Conservation (phyloP, 2,888 invertebrate genomes). For the Cheilosia variabilis region DNA sequence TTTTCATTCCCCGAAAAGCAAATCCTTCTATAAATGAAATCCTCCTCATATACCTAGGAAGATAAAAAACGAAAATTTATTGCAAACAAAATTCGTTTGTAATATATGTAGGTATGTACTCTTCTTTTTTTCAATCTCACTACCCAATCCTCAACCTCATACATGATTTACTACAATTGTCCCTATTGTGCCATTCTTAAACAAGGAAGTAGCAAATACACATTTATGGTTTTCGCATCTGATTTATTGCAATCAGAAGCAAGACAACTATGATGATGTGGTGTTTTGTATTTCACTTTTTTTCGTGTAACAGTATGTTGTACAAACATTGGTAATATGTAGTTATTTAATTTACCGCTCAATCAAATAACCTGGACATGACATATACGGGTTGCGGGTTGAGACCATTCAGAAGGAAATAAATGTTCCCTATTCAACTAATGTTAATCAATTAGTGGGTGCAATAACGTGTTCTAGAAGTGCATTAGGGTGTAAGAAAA, state of each 20-base stretch:
- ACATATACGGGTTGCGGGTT: neutral
- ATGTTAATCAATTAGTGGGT: neutral
- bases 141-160: constrained; percentile 10
- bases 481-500: no score
- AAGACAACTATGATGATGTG: constrained; percentile 65
- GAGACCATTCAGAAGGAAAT: neutral
- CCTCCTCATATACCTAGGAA: constrained; percentile 17
- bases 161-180: constrained; percentile 70
- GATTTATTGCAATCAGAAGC: constrained; percentile 71
- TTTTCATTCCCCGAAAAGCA: neutral
- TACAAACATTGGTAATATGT: constrained; percentile 23
- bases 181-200: constrained; percentile 68
- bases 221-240: constrained; percentile 70
- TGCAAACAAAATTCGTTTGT: constrained; percentile 41
- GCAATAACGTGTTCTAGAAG: neutral
- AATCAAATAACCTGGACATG: constrained; percentile 30
- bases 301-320: constrained; percentile 53
- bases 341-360: constrained; percentile 11
- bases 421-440: no score
- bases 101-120: constrained; percentile 17
- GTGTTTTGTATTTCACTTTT: constrained; percentile 38
- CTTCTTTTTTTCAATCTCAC: constrained; percentile 22
- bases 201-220: constrained; percentile 70
- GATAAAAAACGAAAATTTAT: constrained; percentile 45
- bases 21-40: constrained; percentile 13